Percentiles rank a stretch among this genome's conserved stretches.
These are phyloP conservation scores for Amphibalanus amphitrite DNA, from an alignment of 1,140 invertebrate genomes.

Conservation along the genomic window DNA sequence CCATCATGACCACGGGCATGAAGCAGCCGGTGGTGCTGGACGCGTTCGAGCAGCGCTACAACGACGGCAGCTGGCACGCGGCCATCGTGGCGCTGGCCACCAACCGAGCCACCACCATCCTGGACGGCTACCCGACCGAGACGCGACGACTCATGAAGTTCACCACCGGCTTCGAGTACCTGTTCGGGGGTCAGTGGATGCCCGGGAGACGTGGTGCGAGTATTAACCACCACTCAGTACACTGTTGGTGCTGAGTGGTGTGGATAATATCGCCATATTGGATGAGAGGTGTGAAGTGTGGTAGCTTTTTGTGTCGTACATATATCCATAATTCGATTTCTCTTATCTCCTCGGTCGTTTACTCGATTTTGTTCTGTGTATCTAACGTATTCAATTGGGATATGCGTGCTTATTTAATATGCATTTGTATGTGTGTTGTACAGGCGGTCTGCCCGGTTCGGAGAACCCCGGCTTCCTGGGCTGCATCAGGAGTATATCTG, in stretches of 20 bases:
- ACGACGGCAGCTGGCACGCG: constrained; percentile 76
- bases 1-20: constrained; percentile 45
- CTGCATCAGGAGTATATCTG: constrained; percentile 72
- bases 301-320: too few relatives aligned
- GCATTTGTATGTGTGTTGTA: too few relatives aligned
- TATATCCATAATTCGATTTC: too few relatives aligned
- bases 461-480: constrained; percentile 51
- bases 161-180: constrained; percentile 51
- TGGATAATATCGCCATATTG: too few relatives aligned
- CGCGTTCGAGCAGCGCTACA: constrained; percentile 65
- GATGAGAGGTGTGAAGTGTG: too few relatives aligned
- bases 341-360: too few relatives aligned
- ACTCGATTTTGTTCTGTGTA: too few relatives aligned
- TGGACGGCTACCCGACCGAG: constrained; percentile 61
- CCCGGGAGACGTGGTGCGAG: too few relatives aligned
- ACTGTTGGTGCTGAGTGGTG: too few relatives aligned
- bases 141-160: constrained; percentile 56
- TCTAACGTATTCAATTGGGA: too few relatives aligned
- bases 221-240: too few relatives aligned
- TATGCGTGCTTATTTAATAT: too few relatives aligned
- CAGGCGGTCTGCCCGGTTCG: constrained; percentile 21
- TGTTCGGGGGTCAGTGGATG: constrained; percentile 13
- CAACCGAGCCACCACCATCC: constrained; percentile 48
- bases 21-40: constrained; percentile 49
- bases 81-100: constrained; percentile 50